Percentiles rank a stretch among this genome's conserved stretches.
phyloP scores from a whole-genome alignment of 1,140 invertebrate genomes.

The Onthophagus taurus region DNA sequence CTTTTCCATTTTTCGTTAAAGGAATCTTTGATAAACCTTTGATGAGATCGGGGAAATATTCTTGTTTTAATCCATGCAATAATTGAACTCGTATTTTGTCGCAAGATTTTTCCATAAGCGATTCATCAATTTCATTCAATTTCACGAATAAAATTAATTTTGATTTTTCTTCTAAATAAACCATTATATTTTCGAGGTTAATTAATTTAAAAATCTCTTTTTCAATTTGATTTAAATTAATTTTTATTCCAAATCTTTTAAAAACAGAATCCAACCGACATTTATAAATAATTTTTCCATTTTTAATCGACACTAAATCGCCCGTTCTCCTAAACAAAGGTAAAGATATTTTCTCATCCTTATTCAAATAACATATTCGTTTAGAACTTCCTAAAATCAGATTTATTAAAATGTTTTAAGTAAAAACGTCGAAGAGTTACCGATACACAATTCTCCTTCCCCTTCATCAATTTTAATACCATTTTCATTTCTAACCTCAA shows the following conservation, averaged over 20 bases:
- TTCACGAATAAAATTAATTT: conserved; percentile 45
- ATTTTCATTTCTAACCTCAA: conserved; percentile 41
- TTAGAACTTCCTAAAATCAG: conserved; percentile 44
- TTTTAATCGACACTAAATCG: conserved; percentile 49
- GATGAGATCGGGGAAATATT: conserved; percentile 44
- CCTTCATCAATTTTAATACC: conserved; percentile 30
- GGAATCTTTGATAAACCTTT: conserved; percentile 44
- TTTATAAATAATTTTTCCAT: conserved; percentile 49
- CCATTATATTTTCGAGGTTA: conserved; percentile 41
- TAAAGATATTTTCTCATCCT: conserved; percentile 39
- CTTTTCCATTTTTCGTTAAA: conserved; percentile 50
- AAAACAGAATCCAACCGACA: conserved; percentile 55
- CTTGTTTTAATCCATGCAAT: conserved; percentile 24
- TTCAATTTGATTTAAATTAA: conserved; percentile 54
- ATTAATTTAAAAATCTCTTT: conserved; percentile 39
- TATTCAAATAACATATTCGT: conserved; percentile 51
- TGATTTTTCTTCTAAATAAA: conserved; percentile 42
- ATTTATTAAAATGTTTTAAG: conserved; percentile 26
- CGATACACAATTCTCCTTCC: conserved; percentile 47
- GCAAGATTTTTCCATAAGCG: conserved; percentile 38
- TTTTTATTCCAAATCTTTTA: conserved; percentile 65
- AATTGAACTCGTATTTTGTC: conserved; percentile 38
- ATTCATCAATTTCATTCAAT: conserved; percentile 36
- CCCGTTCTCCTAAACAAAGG: conserved; percentile 55
- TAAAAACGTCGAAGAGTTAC: no score